Conservation (phyloP, 2,113 vertebrate species). For the Psilopsiagon aurifrons region DNA sequence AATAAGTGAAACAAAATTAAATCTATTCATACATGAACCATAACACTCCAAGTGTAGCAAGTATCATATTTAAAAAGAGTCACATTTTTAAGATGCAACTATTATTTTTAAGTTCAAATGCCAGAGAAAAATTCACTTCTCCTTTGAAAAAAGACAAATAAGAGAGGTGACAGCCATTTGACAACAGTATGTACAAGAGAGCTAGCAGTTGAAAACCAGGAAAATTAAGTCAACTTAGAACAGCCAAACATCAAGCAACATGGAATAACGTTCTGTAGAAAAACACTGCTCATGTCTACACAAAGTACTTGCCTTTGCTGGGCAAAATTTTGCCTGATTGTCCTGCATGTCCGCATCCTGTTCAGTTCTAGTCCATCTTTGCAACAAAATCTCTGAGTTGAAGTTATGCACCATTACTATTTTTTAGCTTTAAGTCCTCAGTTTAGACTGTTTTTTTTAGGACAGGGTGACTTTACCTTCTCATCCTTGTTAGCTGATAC, state of each 20-base stretch:
- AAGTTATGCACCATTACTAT: background rate
- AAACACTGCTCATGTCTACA: background rate
- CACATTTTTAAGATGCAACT: background rate
- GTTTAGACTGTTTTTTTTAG: background rate
- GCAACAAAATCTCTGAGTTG: background rate
- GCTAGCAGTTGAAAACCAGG: slow-evolving; percentile 19
- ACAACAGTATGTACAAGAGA: background rate
- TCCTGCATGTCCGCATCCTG: background rate
- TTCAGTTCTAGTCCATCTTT: background rate
- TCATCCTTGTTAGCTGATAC: background rate
- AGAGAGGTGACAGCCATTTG: background rate
- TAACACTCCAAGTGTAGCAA: background rate
- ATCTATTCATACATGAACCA: background rate
- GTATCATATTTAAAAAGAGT: background rate
- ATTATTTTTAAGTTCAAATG: slow-evolving; percentile 18
- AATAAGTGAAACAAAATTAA: background rate
- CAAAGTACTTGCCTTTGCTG: background rate
- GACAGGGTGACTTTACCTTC: background rate
- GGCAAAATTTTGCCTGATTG: background rate
- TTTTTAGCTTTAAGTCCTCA: background rate
- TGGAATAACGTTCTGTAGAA: background rate
- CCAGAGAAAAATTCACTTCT: background rate
- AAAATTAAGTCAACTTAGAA: background rate
- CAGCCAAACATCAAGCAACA: background rate
- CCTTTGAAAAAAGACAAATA: background rate